These are phyloP conservation scores for Xiphophorus maculatus DNA, from an alignment of 2,113 vertebrate genomes.

Conservation along the genomic window DNA sequence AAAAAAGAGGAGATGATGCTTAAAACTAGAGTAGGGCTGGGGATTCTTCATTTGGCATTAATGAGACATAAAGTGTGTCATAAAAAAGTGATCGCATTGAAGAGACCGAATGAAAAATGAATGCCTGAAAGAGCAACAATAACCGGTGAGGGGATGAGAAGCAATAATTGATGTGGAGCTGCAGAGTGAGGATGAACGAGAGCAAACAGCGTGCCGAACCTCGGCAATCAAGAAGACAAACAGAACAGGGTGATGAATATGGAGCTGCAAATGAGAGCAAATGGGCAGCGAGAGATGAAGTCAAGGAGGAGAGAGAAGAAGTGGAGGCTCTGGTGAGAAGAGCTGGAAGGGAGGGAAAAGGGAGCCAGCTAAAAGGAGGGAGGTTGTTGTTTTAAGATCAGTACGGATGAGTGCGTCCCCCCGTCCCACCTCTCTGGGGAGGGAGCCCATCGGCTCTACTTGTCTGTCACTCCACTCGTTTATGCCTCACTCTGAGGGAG, in stretches of 20 bases:
- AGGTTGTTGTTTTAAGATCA: conserved; percentile 85
- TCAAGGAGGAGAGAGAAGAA: conserved; percentile 14
- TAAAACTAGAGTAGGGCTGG: conserved; percentile 50
- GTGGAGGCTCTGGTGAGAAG: conserved; percentile 24
- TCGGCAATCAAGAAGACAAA: conserved; percentile 41
- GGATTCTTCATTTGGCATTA: conserved; percentile 54
- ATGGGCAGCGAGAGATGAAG: conserved; percentile 16
- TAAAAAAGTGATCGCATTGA: conserved; percentile 59
- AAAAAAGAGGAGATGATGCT: conserved; percentile 8
- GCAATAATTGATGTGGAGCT: conserved; percentile 9
- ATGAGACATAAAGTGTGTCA: conserved; percentile 59
- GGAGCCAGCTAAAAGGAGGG: conserved; percentile 32
- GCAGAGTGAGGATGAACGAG: conserved; percentile 10
- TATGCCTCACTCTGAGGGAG: conserved; percentile 57
- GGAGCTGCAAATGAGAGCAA: conserved; percentile 36
- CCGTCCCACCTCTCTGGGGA: conserved; percentile 67
- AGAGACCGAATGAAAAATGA: conserved; percentile 31
- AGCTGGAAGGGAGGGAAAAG: conserved; percentile 22
- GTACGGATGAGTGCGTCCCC: conserved; percentile 77
- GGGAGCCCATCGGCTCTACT: conserved; percentile 68
- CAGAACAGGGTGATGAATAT: background rate
- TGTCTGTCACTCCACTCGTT: conserved; percentile 78
- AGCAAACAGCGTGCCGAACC: conserved; percentile 34
- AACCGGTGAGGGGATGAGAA: conserved; percentile 39
- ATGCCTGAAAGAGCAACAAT: conserved; percentile 40